Conservation (phyloP, 2,113 vertebrate species). For the Phainopepla nitens region DNA sequence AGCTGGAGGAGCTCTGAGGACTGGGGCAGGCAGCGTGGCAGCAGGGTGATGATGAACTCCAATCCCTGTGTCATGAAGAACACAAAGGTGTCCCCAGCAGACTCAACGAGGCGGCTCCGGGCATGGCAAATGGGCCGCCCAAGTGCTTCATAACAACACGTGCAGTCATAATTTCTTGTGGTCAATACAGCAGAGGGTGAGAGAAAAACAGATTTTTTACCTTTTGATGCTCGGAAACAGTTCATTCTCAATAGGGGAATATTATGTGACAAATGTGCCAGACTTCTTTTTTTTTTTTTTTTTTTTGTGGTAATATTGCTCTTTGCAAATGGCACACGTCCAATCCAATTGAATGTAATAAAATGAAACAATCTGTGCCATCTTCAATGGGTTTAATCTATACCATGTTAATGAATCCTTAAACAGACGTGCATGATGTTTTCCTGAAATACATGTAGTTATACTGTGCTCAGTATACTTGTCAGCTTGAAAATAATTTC, state of each 20-base stretch:
- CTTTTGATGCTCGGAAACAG: conserved; percentile 56
- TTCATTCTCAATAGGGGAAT: conserved; percentile 49
- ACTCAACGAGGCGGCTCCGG: fast-evolving
- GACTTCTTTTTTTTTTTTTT: conserved; percentile 56
- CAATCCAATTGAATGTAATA: conserved; percentile 71
- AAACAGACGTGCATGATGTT: conserved; percentile 62
- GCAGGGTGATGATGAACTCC: neutral
- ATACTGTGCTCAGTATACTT: neutral
- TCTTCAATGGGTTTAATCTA: conserved; percentile 70
- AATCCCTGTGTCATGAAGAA: neutral
- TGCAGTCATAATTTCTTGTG: neutral
- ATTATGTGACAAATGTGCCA: conserved; percentile 64
- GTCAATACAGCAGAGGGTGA: neutral
- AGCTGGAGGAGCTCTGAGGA: neutral
- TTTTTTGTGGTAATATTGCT: conserved; percentile 64
- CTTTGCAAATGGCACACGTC: conserved; percentile 72
- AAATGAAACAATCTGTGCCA: conserved; percentile 73
- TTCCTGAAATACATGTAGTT: conserved; percentile 56
- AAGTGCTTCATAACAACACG: neutral
- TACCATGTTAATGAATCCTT: conserved; percentile 71
- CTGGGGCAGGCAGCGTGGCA: neutral
- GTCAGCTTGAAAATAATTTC: conserved; percentile 61
- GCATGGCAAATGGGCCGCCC: neutral
- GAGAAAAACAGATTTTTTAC: conserved; percentile 38
- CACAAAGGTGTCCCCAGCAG: neutral